phyloP scores from a whole-genome alignment of 2,113 vertebrate genomes.

The Sinosuthora webbiana region DNA sequence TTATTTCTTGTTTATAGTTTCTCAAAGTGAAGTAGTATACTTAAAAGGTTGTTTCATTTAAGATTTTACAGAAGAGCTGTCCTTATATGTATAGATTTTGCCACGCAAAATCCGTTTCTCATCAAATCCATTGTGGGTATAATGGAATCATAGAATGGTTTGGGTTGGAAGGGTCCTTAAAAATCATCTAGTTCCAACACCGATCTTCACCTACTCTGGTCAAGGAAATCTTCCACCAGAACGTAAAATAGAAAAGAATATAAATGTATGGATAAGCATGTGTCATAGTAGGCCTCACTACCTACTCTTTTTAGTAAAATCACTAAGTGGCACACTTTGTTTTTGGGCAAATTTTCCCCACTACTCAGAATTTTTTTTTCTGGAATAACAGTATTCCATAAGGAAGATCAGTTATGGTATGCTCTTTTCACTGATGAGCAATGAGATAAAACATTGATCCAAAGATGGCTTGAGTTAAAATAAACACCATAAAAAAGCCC shows the following conservation, averaged over 20 bases:
- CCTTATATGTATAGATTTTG: not conserved
- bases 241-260: not conserved
- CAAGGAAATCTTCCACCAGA: not conserved
- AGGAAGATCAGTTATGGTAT: not conserved
- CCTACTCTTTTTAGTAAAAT: not conserved
- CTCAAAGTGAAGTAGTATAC: not conserved
- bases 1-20: not conserved
- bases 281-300: not conserved
- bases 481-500: not conserved
- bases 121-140: not conserved
- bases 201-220: too few species aligned
- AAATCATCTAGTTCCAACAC: not conserved
- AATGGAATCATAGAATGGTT: not conserved
- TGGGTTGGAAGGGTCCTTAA: not conserved
- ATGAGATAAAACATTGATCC: not conserved
- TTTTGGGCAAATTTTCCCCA: not conserved
- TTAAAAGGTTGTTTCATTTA: not conserved
- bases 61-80: not conserved
- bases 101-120: not conserved
- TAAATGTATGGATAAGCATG: not conserved
- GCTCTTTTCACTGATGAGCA: not conserved
- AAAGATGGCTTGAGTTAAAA: not conserved
- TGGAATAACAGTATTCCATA: rapidly evolving
- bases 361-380: not conserved
- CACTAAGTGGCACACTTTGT: not conserved